A percentile compares a stretch with the other conserved stretches of the same genome.
Conservation (phyloP, 2,888 invertebrate genomes). For the Drosophila cognata region DNA sequence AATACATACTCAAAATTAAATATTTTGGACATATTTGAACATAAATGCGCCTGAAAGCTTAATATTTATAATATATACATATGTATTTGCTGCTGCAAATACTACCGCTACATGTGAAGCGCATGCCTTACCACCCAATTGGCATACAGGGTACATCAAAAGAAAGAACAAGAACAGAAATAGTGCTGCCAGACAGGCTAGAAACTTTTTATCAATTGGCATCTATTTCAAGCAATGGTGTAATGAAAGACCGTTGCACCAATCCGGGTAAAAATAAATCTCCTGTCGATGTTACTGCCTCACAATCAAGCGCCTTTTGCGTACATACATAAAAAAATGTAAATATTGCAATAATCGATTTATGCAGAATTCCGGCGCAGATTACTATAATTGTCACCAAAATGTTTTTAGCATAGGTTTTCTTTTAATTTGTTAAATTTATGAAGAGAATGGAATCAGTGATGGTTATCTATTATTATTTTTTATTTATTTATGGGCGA, state of each 20-base stretch:
- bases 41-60: neutral
- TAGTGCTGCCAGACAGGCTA: conserved; percentile 38
- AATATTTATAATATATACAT: neutral
- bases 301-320: conserved; percentile 42
- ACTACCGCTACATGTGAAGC: neutral
- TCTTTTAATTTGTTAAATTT: no score
- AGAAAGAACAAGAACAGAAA: conserved; percentile 4
- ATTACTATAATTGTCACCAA: conserved; percentile 4
- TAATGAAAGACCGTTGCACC: conserved; percentile 89
- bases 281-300: neutral
- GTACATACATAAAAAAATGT: neutral
- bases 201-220: conserved; percentile 41
- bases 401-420: neutral
- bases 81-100: neutral
- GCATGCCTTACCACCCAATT: neutral
- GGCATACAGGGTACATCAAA: conserved; percentile 8
- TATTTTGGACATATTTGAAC: neutral
- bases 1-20: neutral
- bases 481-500: no score
- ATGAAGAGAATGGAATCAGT: neutral
- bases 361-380: neutral
- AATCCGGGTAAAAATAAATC: conserved; percentile 45
- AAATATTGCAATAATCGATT: conserved; percentile 11
- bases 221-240: conserved; percentile 85
- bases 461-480: no score